A percentile compares a stretch with the other conserved stretches of the same genome.
These are phyloP conservation scores for Gastrophryne carolinensis DNA, from an alignment of 2,797 vertebrate species.

Conservation along the genomic window DNA sequence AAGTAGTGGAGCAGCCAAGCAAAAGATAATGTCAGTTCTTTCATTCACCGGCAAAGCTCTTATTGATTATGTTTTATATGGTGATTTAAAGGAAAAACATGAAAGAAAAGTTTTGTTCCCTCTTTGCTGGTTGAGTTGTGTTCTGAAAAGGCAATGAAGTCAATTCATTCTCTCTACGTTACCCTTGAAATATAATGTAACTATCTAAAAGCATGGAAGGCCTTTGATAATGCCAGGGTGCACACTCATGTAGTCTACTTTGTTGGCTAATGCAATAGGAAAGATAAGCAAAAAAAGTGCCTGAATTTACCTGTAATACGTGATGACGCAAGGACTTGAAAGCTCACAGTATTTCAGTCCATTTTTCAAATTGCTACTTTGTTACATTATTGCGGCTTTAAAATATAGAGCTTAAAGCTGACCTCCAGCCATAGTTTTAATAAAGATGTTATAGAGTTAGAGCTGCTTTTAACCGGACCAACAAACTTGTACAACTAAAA, in stretches of 20 bases:
- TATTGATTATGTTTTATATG: conserved; percentile 52
- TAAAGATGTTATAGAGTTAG: no score
- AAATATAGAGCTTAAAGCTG: no score
- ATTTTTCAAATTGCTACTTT: not conserved
- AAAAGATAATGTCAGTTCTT: not conserved
- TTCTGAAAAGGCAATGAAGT: conserved; percentile 20
- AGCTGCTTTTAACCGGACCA: no score
- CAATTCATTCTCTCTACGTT: conserved; percentile 11
- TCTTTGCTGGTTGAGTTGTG: conserved; percentile 20
- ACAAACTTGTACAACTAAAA: no score
- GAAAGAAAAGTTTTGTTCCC: conserved; percentile 19
- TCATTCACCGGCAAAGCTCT: conserved; percentile 29
- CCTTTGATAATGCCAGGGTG: conserved; percentile 25
- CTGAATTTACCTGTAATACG: not conserved
- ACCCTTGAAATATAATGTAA: conserved; percentile 18
- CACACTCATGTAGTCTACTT: conserved; percentile 24
- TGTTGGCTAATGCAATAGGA: conserved; percentile 30
- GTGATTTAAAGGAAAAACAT: conserved; percentile 56
- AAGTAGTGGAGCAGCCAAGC: conserved; percentile 24
- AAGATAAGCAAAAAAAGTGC: conserved; percentile 5
- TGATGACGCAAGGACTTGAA: not conserved
- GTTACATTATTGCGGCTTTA: conserved; percentile 1
- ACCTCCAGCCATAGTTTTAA: no score
- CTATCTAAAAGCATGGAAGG: conserved; percentile 36
- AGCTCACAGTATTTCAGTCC: not conserved